Base-by-base conservation (phyloP, 2,888 invertebrate genomes). In the Pedicia rivosa region DNA sequence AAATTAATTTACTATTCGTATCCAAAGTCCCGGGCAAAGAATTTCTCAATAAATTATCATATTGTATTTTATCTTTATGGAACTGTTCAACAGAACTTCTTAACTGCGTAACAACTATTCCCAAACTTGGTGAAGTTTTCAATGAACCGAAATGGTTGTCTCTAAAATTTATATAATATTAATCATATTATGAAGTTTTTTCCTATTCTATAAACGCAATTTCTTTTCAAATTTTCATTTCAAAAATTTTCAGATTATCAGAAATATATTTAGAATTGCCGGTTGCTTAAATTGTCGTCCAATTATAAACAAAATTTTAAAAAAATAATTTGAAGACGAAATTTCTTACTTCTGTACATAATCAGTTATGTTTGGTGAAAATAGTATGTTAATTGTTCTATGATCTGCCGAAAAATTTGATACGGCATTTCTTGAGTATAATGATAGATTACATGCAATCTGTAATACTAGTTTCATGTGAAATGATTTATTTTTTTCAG, bases 371-470 rank as follows among this genome's bases (percentile, higher is more conserved):
- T 60, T 62, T 6, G 70, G 67, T 28, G 64, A 63, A 50, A 72
- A 67, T 29, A 70, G 54, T 2, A 68, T 67, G 13, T 64, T 64
- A 12, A 65, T 62, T 3, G 67, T 64, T 8, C 63, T 54, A 47
- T 68, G 66, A 42, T 68, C 66, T 5, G 64, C 63, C 3, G 66
- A 66, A 47, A 70, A 61, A 48, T 68, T 68, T 1, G 68, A 67
- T 32, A 73, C 64, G 13, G 71, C 65, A 53, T 80, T 79, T 39
- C 81, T 68, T 1, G 74, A 73, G 56, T 78, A 83, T 15, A 74
- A 62, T 25, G 79, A 57, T 16, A 84, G 59, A 61, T 83, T 81
- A 26, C 76, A 73, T 4, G 78, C 70, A 35, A 81, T 75, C 65
- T 82, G 68, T 28, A 65, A 51, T 30, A 64, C 63, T 39, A 59